Percentiles rank a stretch among this genome's conserved stretches.
These are phyloP conservation scores for Panagrolaimus sp. DNA, from an alignment of 1,140 invertebrate genomes.

Conservation along the genomic window DNA sequence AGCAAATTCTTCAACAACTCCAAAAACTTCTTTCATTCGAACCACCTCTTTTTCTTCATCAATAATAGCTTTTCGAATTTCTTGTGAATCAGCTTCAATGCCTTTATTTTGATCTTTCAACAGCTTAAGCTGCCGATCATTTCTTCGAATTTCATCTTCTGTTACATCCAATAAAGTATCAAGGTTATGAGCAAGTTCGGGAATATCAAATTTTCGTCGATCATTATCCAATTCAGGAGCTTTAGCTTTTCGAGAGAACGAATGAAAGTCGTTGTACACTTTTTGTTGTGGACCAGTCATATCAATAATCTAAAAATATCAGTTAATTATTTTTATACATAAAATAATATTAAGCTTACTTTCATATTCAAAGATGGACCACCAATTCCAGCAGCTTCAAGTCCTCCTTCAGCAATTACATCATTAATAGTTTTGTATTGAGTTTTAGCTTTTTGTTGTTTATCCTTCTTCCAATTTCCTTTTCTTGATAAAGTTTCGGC, in stretches of 20 bases:
- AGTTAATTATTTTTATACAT: too few species aligned
- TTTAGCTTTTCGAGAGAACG: slow-evolving; percentile 33
- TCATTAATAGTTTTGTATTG: slow-evolving; percentile 82
- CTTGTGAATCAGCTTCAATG: slow-evolving; percentile 61
- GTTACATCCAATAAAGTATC: slow-evolving; percentile 74
- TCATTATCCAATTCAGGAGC: slow-evolving; percentile 34
- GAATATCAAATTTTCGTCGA: slow-evolving; percentile 66
- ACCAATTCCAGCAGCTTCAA: too few species aligned
- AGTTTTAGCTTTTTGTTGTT: slow-evolving; percentile 64
- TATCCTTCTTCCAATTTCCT: slow-evolving; percentile 52
- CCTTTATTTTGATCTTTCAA: slow-evolving; percentile 70
- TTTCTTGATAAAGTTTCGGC: slow-evolving; percentile 35
- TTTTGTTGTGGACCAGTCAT: slow-evolving; percentile 91
- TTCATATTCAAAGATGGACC: too few species aligned
- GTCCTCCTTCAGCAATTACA: slow-evolving; percentile 62
- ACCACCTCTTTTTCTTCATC: slow-evolving; percentile 25
- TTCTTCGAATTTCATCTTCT: slow-evolving; percentile 87
- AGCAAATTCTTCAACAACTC: slow-evolving; percentile 29
- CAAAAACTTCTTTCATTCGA: slow-evolving; percentile 31
- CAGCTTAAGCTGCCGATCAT: slow-evolving; percentile 74
- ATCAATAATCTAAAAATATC: slow-evolving; percentile 76
- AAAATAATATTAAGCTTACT: too few species aligned
- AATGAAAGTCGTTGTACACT: slow-evolving; percentile 70
- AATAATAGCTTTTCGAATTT: slow-evolving; percentile 66
- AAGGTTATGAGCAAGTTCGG: slow-evolving; percentile 85